Base-by-base conservation (phyloP, 2,888 invertebrate species). In the Xestia c-nigrum region DNA sequence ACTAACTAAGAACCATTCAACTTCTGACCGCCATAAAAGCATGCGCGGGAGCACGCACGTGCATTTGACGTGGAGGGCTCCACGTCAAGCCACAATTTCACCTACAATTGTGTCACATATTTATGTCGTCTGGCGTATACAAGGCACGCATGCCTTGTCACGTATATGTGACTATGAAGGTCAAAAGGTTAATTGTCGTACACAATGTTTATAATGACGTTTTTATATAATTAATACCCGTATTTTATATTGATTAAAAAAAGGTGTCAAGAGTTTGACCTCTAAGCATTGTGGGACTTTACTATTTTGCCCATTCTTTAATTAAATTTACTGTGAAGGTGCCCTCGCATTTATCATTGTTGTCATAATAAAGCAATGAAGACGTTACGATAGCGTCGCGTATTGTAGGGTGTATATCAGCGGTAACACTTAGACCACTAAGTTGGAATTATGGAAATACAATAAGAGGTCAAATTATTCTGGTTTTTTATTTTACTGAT, bases 1-100 rank as follows among this genome's bases (percentile, higher is more conserved):
- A 47, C 19, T 10, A 78, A 66, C 40, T 72, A 59, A 1, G 55
- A 79, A 64, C 67, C 67, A 50, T 73, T n/a, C 50, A 43, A 40
- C 31, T 31, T 31, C 31, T 31, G 31, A 31, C 31, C 31, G 31
- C 31, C 31, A 2, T 31, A 31, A 1, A 31, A 2, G 31, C 31
- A 31, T 31, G 31, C 31, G 31, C n/a, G n/a, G n/a, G n/a, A n/a
- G n/a, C 31, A 31, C 31, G 31, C 31, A 3, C 31, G 31, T 31
- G 31, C 31, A 31, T 31, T n/a, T 31, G 31, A 31, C 1, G 31
- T 31, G 31, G 31, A 31, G 31, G 31, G 31, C 31, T 31, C 31
- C 31, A 31, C 31, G 31, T 31, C 31, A 31, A 31, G 31, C 31
- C 31, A 31, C 31, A 31, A 31, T 31, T 31, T 31, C 1, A 31